Percentiles rank a stretch among this genome's conserved stretches.
phyloP scores from a whole-genome alignment of 2,797 vertebrate species.

The Epinephelus coioides region DNA sequence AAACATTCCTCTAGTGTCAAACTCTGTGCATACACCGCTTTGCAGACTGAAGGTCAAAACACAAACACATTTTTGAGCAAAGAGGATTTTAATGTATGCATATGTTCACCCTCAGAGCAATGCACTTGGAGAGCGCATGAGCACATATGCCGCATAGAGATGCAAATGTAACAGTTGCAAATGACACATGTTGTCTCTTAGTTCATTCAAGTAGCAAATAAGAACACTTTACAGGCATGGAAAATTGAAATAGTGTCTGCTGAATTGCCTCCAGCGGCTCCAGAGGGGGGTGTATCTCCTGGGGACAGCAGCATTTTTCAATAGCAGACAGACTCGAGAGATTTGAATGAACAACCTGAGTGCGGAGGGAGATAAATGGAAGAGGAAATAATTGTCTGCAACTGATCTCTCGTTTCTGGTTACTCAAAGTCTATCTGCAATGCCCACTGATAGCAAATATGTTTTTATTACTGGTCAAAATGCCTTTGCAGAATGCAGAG shows the following conservation, averaged over 20 bases:
- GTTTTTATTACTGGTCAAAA: background rate
- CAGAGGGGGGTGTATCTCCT: constrained; percentile 18
- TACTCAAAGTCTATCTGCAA: constrained; percentile 8
- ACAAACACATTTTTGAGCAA: background rate
- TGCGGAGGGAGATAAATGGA: constrained; percentile 15
- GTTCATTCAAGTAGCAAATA: constrained; percentile 30
- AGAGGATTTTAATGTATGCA: background rate
- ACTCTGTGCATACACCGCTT: background rate
- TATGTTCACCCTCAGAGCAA: background rate
- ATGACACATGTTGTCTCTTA: constrained; percentile 56
- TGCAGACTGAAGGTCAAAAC: constrained; percentile 7
- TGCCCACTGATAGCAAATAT: constrained; percentile 7
- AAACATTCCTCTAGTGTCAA: background rate
- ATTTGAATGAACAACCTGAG: constrained; percentile 24
- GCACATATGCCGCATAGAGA: constrained; percentile 29
- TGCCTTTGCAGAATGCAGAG: background rate
- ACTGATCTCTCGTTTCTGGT: constrained; percentile 25
- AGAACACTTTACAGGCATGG: constrained; percentile 25
- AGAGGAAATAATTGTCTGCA: constrained; percentile 24
- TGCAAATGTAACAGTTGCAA: constrained; percentile 72
- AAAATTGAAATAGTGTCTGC: constrained; percentile 40
- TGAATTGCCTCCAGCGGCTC: constrained; percentile 20
- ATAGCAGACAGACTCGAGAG: constrained; percentile 11
- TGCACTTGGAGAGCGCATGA: background rate
- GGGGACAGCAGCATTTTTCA: constrained; percentile 28